Evolutionary conservation across 2,888 invertebrate genomes (phyloP), one percentile per base, ranked within the genome.

Genomic region (Brenthis ino): DNA sequence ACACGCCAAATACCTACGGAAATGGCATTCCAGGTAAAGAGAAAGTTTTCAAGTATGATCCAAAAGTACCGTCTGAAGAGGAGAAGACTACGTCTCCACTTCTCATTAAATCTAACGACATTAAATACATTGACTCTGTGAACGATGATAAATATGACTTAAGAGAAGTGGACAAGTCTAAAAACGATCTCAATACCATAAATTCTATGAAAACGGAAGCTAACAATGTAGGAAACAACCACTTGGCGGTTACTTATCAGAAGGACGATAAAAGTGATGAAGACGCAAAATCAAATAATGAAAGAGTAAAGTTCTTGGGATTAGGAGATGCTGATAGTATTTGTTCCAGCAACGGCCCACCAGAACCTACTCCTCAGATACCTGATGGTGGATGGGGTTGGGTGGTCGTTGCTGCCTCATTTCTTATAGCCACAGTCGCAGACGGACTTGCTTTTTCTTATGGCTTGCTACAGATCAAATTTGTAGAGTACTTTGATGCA

Each of bases 401-500:
- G 98, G 95, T 97, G 72, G 96, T 99, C 0, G 98, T 99, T 0
- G 92, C 96, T 16, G 95, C 98, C 2, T 97, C 98, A 0, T 95
- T 99, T 76, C 89, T 97, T 50, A 95, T 98, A 24, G 98, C 98
- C 57, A 95, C 98, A 79, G 96, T 99, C 51, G 97, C 98, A 60
- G 99, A 99, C 85, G 99, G 99, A 0, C 95, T 98, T 55, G 97
- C 97, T 53, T 98, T 98, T 87, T 97, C 98, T 1, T 98, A 98
- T 82, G 99, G 99, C 1, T 93, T 98, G 53, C 93, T 99, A 58
- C 96, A 96, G 84, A 95, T 96, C 0, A 95, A 97, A 79, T 95
- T 98, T 75, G 93, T 97, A 51, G 85, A 94, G 24, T 95, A 96
- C 80, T 99, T 98, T 82, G 92, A 94, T 6, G 95, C 96, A 68